A percentile compares a stretch with the other conserved stretches of the same genome.
These are phyloP conservation scores for Dufourea novaeangliae DNA, from an alignment of 1,140 invertebrate species.

Conservation along the genomic window DNA sequence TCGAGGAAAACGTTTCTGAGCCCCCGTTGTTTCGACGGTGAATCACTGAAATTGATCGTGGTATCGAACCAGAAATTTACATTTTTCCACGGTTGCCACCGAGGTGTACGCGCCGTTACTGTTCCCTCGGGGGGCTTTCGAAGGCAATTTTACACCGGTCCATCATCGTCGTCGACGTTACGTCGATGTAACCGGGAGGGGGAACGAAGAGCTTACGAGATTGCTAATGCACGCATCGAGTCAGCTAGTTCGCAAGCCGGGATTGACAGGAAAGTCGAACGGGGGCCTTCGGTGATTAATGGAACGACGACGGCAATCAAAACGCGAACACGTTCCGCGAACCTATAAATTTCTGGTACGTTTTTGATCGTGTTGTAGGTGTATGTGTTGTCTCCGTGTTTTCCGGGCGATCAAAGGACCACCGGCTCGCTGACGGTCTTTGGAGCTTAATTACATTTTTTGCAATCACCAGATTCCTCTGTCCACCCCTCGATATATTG, in stretches of 20 bases:
- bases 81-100: background rate
- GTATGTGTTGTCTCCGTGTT: background rate
- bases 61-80: background rate
- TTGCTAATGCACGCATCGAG: background rate
- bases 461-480: background rate
- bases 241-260: background rate
- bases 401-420: background rate
- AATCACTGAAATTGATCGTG: background rate
- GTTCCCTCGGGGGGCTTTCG: background rate
- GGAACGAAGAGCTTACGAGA: constrained; percentile 12
- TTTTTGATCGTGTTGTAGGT: background rate
- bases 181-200: background rate
- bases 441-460: constrained; percentile 6
- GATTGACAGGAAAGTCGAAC: background rate
- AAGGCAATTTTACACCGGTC: background rate
- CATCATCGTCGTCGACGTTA: background rate
- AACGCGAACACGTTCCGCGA: background rate
- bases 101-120: background rate
- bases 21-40: background rate
- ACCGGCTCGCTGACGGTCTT: background rate
- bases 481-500: background rate
- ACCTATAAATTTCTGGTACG: no score
- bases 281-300: constrained; percentile 6
- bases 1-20: background rate
- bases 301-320: background rate